These are phyloP conservation scores for Drosophila yakuba DNA, from an alignment of 1,140 invertebrate species.

Conservation along the genomic window DNA sequence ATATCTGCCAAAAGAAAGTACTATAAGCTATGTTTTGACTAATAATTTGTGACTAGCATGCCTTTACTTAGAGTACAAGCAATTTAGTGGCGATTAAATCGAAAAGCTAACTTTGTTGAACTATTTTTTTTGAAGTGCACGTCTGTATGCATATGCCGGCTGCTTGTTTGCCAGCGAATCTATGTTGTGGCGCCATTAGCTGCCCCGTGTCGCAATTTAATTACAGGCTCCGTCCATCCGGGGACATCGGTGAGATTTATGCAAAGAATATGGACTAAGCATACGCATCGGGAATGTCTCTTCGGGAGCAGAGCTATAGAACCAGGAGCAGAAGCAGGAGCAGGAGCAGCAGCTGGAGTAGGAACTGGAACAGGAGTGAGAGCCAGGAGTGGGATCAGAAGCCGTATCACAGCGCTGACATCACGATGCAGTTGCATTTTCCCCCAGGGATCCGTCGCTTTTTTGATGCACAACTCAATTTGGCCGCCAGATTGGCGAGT, in stretches of 20 bases:
- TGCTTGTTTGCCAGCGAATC: constrained; percentile 63
- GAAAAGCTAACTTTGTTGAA: not conserved
- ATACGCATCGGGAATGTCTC: constrained; percentile 28
- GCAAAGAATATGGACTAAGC: constrained; percentile 54
- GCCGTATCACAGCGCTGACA: constrained; percentile 40
- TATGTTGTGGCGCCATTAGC: constrained; percentile 77
- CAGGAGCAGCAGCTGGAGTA: not conserved
- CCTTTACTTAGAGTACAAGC: too few species aligned
- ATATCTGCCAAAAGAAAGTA: too few species aligned
- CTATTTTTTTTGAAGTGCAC: constrained; percentile 20
- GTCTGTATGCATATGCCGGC: constrained; percentile 50
- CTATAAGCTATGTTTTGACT: too few species aligned
- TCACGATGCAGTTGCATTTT: constrained; percentile 55
- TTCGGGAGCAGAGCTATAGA: not conserved
- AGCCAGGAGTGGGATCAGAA: not conserved
- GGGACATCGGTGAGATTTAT: constrained; percentile 66
- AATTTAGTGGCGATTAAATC: too few species aligned
- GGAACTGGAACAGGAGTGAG: not conserved
- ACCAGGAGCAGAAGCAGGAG: not conserved
- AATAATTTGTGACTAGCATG: too few species aligned
- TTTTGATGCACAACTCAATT: constrained; percentile 73
- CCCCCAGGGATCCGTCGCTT: constrained; percentile 40
- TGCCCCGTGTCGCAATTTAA: constrained; percentile 77
- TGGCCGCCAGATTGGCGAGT: constrained; percentile 34
- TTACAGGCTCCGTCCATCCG: constrained; percentile 56